phyloP scores from a whole-genome alignment of 2,888 invertebrate species.

The Neoaliturus tenellus region DNA sequence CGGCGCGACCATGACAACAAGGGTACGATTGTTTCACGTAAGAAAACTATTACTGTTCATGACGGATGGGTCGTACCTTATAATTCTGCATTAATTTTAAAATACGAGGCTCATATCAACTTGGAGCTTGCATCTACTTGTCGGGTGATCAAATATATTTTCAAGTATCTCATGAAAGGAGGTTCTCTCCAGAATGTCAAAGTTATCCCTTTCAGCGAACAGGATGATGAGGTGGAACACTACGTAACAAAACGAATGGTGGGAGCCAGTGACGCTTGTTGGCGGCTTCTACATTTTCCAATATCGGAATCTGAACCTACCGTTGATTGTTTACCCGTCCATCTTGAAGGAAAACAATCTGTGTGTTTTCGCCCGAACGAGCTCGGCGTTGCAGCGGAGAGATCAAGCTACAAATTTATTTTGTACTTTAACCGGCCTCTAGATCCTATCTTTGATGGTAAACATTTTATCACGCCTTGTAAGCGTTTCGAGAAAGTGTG shows the following conservation, averaged over 20 bases:
- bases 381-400: neutral
- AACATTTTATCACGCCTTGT: no score
- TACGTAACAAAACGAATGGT: no score
- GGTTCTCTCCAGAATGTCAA: no score
- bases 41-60: neutral
- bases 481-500: no score
- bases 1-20: conserved; percentile 1
- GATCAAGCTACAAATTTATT: conserved; percentile 17
- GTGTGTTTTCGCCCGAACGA: conserved; percentile 37
- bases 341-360: conserved; percentile 47
- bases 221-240: no score
- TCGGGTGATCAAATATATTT: no score
- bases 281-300: conserved; percentile 24
- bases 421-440: conserved; percentile 48
- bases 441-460: conserved; percentile 7
- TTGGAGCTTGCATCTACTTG: no score
- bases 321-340: conserved; percentile 49
- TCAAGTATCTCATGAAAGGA: no score
- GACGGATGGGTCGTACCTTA: no score
- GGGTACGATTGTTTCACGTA: neutral
- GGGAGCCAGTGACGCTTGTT: no score
- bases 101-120: conserved; percentile 54
- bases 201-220: no score
- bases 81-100: conserved; percentile 48
- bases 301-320: conserved; percentile 50